Conservation (phyloP, 2,113 vertebrate species). For the Alethe castanea region DNA sequence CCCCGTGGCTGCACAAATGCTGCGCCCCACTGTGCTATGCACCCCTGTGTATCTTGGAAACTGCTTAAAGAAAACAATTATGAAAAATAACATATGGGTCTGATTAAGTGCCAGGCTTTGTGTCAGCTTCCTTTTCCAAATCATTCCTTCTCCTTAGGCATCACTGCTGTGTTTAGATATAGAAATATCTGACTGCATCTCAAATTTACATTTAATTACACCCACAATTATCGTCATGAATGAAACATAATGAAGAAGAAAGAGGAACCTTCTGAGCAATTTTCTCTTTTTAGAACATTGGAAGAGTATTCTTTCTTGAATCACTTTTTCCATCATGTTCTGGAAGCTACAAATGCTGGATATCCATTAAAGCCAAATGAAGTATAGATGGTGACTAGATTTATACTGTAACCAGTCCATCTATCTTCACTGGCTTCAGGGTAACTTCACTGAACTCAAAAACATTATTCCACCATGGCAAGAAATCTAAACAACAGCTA, state of each 20-base stretch:
- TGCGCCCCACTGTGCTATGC: not conserved
- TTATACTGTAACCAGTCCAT: not conserved
- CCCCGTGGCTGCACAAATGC: not conserved
- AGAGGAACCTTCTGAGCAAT: not conserved
- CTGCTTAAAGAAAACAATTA: not conserved
- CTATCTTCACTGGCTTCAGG: not conserved
- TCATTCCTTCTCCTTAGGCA: constrained; percentile 16
- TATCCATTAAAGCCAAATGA: not conserved
- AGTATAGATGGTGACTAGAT: not conserved
- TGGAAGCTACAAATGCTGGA: not conserved
- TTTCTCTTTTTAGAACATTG: not conserved
- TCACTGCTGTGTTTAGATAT: not conserved
- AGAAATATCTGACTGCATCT: not conserved
- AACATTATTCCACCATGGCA: not conserved
- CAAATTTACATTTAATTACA: constrained; percentile 44
- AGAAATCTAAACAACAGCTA: not conserved
- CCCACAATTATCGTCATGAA: constrained; percentile 9
- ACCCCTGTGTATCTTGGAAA: not conserved
- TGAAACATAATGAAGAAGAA: not conserved
- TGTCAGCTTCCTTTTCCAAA: not conserved
- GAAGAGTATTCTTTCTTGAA: not conserved
- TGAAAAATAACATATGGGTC: not conserved
- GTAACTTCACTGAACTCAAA: not conserved
- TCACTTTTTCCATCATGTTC: not conserved
- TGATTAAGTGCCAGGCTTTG: constrained; percentile 3